These are phyloP conservation scores for Cacatua alba DNA, from an alignment of 2,113 vertebrate species.

Conservation along the genomic window DNA sequence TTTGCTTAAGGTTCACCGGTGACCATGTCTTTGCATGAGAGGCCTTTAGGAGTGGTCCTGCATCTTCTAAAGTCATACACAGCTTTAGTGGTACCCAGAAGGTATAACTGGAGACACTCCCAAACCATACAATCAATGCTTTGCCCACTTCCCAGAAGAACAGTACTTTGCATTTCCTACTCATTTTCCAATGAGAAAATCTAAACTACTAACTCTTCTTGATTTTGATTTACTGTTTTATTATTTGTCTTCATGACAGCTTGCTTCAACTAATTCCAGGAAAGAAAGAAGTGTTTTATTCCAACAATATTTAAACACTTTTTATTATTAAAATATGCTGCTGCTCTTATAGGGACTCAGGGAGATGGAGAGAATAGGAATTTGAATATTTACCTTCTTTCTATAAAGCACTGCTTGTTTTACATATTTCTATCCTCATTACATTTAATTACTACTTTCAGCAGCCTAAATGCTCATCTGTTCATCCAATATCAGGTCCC, in stretches of 20 bases:
- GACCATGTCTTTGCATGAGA: not conserved
- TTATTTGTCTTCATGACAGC: not conserved
- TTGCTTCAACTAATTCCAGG: not conserved
- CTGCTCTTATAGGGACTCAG: not conserved
- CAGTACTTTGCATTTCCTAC: not conserved
- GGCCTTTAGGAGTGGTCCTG: not conserved
- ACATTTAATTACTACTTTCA: not conserved
- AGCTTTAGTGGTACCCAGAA: not conserved
- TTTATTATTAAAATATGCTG: not conserved
- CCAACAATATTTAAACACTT: not conserved
- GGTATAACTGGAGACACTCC: not conserved
- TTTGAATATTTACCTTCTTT: not conserved
- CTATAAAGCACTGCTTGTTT: not conserved
- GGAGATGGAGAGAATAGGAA: not conserved
- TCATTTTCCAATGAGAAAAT: not conserved
- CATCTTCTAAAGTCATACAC: not conserved
- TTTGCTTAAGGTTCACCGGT: not conserved
- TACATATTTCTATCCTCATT: not conserved
- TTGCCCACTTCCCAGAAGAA: not conserved
- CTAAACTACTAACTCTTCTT: not conserved
- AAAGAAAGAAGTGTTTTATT: not conserved
- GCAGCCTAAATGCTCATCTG: not conserved
- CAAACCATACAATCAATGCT: not conserved
- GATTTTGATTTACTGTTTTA: not conserved
- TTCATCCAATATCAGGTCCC: not conserved